Evolutionary conservation across 2,888 invertebrate genomes (phyloP), one percentile per base, ranked within the genome.

Genomic region (Drosophila anomalipes): DNA sequence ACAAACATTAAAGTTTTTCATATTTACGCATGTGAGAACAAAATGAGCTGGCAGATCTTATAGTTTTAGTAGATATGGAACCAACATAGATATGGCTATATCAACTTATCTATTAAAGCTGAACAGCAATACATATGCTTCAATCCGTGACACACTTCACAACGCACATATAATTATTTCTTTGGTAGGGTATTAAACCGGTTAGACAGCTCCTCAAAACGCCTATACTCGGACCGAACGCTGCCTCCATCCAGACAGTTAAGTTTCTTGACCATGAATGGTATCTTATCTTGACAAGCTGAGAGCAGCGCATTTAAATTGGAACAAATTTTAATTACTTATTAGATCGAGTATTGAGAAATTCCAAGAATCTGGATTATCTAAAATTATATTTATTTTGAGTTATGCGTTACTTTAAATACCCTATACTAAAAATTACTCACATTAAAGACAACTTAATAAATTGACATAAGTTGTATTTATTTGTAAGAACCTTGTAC

Each of bases 261-360:
- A 37, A 49, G 62, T 71, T 71, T 74, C 68, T 75, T 70, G 67
- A 75, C 91, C 86, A 87, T 87, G 78, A 85, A 82, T 90, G 91
- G 89, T 70, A 78, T 77, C 77, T 78, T 75, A 87, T 86, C 86
- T 84, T 54, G 77, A 52, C 30, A 56, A 30, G 54, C 32, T 68
- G 75, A 66, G 72, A 71, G 66, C 37, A 37, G 37, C 58, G 41
- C 64, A 67, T 41, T 68, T 61, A 72, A 73, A 77, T 86, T 70
- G 70, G 71, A 69, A 68, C 10, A 61, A 63, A 81, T 76, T 83
- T 76, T 35, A 81, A 90, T 86, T 77, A 89, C 74, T 89, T 75
- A 89, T 76, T 71, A 60, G 68, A 74, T 83, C 82, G 72, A 76
- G 64, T 35, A 63, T 22, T 51, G 35, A 80, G 73, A 65, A 66